Percentiles rank a stretch among this genome's conserved stretches.
Evolutionary conservation across 2,113 vertebrate genomes (phyloP).

Genomic region (Martes martes): DNA sequence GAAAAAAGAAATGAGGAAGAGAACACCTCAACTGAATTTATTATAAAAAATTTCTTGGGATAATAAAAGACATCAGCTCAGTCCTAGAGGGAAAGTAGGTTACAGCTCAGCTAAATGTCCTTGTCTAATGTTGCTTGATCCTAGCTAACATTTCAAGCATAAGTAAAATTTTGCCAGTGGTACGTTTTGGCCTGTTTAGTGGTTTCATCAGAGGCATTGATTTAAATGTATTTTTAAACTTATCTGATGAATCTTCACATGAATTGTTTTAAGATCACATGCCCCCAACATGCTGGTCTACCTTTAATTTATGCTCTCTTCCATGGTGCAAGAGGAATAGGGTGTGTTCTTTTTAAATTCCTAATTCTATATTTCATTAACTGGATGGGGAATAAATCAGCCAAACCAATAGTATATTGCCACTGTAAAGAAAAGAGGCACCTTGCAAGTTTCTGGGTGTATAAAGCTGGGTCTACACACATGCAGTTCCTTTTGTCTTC

Average conservation of each 20-base stretch:
- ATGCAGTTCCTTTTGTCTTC: background rate
- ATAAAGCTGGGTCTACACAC: background rate
- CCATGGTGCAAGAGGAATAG: background rate
- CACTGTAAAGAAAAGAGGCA: background rate
- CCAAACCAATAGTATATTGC: background rate
- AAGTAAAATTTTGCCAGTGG: constrained; percentile 15
- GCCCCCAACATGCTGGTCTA: background rate
- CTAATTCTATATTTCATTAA: background rate
- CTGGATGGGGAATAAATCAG: no score
- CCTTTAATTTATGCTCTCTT: background rate
- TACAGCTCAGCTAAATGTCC: constrained; percentile 3
- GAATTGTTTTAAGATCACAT: constrained; percentile 2
- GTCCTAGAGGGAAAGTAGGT: constrained; percentile 3
- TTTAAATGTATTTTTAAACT: constrained; percentile 35
- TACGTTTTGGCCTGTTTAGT: background rate
- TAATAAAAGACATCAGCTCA: constrained; percentile 58
- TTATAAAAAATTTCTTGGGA: constrained; percentile 29
- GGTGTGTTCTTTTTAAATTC: background rate
- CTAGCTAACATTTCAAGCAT: constrained; percentile 1
- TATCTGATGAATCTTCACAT: background rate
- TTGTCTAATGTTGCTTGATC: constrained; percentile 53
- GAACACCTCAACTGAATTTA: constrained; percentile 17
- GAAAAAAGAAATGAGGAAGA: background rate
- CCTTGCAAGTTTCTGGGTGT: background rate
- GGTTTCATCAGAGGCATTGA: background rate